Base-by-base conservation (phyloP, 1,140 invertebrate species). In the Danaus plexippus region DNA sequence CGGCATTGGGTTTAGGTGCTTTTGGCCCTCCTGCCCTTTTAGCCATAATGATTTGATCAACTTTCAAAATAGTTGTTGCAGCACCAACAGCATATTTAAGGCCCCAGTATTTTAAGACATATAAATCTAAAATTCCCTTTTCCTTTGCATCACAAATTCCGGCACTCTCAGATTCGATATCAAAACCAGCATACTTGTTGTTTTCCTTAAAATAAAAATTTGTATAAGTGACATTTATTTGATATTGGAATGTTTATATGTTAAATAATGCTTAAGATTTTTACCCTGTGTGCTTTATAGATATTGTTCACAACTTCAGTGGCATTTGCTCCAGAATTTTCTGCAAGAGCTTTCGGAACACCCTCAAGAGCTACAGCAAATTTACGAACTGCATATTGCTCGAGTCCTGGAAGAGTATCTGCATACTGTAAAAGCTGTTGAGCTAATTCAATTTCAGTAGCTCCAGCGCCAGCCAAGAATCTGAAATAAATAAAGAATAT, bases 31-130 rank as follows among this genome's bases (percentile, higher is more conserved):
- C 97, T 12, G 97, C 97, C 74, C 94, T 90, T 87, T 99, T 99
- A 1, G 98, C 96, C 96, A 99, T 98, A 57, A 99, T 99, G 59
- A 99, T 99, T 88, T 98, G 94, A 88, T 99, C 97, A n/a, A 99
- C 96, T 84, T 95, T 94, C 5, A 99, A 89, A 69, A 99, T 94
- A 0, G 98, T 99, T 52, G 92, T 92, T 1, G 97, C 97, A 10
- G 96, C 96, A 64, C 94, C 91, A 0, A 96, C 94, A 1, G 98
- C 97, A 88, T 99, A 98, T 76, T 98, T 98, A 13, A 99, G 82
- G 5, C 92, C 97, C 96, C 97, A 99, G 63, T 92, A 89, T 86
- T 99, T 99, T 1, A 93, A 91, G 32, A 95, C 73, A 77, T 92
- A 98, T 1, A 97, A 88, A 90, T 99, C 97, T 47, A 94, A 88